A percentile compares a stretch with the other conserved stretches of the same genome.
phyloP scores from a whole-genome alignment of 1,140 invertebrate genomes.

The Lasioglossum baleicum region DNA sequence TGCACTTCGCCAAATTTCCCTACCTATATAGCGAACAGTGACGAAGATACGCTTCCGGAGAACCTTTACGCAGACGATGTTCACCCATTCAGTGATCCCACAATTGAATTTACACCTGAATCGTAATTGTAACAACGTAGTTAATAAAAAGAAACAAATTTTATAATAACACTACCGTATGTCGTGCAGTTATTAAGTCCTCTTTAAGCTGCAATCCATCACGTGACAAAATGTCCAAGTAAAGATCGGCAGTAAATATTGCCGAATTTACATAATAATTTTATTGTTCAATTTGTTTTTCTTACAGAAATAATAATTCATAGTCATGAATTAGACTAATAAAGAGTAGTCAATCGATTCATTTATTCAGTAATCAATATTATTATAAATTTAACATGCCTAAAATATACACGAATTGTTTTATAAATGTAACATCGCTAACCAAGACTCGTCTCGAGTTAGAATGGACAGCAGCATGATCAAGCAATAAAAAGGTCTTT shows the following conservation, averaged over 20 bases:
- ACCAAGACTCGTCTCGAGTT: constrained; percentile 71
- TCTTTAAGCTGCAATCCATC: neutral
- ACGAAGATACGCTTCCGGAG: constrained; percentile 82
- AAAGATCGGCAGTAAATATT: constrained; percentile 57
- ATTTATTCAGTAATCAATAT: constrained; percentile 74
- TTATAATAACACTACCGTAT: neutral
- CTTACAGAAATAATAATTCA: constrained; percentile 73
- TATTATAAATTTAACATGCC: constrained; percentile 77
- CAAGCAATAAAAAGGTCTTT: constrained; percentile 63
- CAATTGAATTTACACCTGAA: constrained; percentile 83
- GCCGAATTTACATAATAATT: constrained; percentile 69
- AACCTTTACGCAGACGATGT: constrained; percentile 87
- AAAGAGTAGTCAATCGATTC: constrained; percentile 73
- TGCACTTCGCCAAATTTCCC: constrained; percentile 87
- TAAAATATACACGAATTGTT: constrained; percentile 76
- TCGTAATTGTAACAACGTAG: constrained; percentile 42
- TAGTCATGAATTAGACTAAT: constrained; percentile 74
- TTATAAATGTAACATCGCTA: constrained; percentile 74
- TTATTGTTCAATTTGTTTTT: constrained; percentile 73
- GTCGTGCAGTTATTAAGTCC: constrained; percentile 11
- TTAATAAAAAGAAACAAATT: constrained; percentile 40
- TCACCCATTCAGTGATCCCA: constrained; percentile 85
- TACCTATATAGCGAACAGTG: constrained; percentile 84
- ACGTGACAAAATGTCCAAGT: constrained; percentile 11
- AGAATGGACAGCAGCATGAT: constrained; percentile 68